phyloP scores from a whole-genome alignment of 2,113 vertebrate species.

The Hyla sarda region DNA sequence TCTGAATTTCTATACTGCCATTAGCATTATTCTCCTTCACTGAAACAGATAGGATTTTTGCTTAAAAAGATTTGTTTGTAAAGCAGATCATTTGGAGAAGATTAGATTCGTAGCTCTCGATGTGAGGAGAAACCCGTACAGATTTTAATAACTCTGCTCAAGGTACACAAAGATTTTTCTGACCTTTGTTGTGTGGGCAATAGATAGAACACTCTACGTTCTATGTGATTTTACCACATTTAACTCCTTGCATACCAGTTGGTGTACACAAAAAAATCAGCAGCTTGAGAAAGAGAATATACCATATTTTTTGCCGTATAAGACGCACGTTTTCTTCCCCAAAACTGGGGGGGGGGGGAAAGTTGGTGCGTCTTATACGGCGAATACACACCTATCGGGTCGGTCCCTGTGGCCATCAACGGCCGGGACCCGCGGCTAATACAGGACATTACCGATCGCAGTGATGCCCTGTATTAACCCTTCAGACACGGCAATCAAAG shows the following conservation, averaged over 20 bases:
- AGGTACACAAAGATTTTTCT: constrained; percentile 16
- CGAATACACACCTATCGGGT: too few relatives aligned
- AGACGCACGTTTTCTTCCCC: too few relatives aligned
- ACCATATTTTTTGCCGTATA: too few relatives aligned
- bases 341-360: too few relatives aligned
- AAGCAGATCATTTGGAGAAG: constrained; percentile 71
- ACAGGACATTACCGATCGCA: too few relatives aligned
- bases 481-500: too few relatives aligned
- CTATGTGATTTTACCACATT: neutral
- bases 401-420: too few relatives aligned
- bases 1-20: constrained; percentile 82
- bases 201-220: neutral
- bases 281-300: neutral
- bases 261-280: neutral
- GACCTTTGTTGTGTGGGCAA: neutral
- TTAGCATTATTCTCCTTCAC: constrained; percentile 75
- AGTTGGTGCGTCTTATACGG: too few relatives aligned
- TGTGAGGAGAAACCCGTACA: constrained; percentile 5
- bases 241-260: neutral
- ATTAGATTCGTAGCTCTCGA: constrained; percentile 56
- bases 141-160: constrained; percentile 42
- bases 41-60: constrained; percentile 80
- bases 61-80: constrained; percentile 76
- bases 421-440: too few relatives aligned
- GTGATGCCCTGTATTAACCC: too few relatives aligned